These are phyloP conservation scores for Dryas iulia DNA, from an alignment of 1,140 invertebrate genomes.

Conservation along the genomic window DNA sequence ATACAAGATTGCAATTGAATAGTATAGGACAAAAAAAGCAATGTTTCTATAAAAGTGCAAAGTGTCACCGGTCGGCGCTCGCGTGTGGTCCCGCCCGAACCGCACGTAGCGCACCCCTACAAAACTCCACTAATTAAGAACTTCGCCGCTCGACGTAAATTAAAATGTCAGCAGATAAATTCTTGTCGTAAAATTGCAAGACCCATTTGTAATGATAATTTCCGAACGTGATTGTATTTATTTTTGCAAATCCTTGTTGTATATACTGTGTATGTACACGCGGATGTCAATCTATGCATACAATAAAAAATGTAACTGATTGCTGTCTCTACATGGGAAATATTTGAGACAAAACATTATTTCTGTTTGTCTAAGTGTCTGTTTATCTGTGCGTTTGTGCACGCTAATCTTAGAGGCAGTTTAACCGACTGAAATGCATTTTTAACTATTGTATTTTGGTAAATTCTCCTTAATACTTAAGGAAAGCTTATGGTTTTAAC, in stretches of 20 bases:
- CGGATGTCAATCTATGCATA: no score
- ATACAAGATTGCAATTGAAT: constrained; percentile 9
- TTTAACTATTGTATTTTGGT: no score
- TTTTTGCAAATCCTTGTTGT: constrained; percentile 19
- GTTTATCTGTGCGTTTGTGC: no score
- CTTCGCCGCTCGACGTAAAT: constrained; percentile 58
- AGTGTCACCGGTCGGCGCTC: constrained; percentile 14
- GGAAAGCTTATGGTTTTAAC: no score
- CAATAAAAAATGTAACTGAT: no score
- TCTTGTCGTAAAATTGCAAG: constrained; percentile 50
- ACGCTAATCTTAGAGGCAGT: no score
- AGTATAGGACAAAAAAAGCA: constrained; percentile 18
- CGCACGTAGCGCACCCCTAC: constrained; percentile 35
- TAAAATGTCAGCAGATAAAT: constrained; percentile 61
- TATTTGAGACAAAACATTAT: no score
- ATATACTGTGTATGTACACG: not conserved
- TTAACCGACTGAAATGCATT: no score
- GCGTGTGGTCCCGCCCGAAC: constrained; percentile 26
- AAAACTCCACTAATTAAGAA: constrained; percentile 64
- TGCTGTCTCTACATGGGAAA: no score
- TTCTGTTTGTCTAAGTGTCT: no score
- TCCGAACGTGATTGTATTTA: constrained; percentile 32
- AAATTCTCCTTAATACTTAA: no score
- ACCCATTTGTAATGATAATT: constrained; percentile 57
- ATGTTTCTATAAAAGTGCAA: constrained; percentile 14